Evolutionary conservation across 2,797 vertebrate genomes (phyloP).

Genomic region (Pogonophryne albipinna): DNA sequence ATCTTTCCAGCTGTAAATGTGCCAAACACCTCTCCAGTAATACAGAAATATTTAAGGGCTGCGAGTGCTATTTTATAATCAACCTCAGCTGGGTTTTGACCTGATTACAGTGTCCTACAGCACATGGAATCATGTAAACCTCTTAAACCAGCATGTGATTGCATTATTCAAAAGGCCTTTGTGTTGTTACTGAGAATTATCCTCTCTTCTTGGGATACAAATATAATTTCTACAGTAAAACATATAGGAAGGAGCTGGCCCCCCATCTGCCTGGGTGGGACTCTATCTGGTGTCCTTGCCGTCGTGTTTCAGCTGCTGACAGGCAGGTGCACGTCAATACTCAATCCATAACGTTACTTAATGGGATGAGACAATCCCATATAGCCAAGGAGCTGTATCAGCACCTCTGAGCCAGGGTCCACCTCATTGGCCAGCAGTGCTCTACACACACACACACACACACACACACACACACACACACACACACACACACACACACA

Average conservation of each 20-base stretch:
- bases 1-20: too few relatives aligned
- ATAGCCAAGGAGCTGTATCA: constrained; percentile 59
- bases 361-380: constrained; percentile 72
- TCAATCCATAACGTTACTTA: constrained; percentile 70
- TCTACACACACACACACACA: not conserved
- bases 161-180: constrained; percentile 62
- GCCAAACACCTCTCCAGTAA: too few relatives aligned
- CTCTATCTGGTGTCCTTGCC: constrained; percentile 29
- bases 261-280: not conserved
- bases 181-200: constrained; percentile 28
- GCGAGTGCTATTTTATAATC: too few relatives aligned
- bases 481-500: too few relatives aligned
- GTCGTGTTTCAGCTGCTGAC: constrained; percentile 45
- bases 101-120: too few relatives aligned
- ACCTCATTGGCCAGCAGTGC: constrained; percentile 41
- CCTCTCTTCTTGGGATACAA: not conserved
- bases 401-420: constrained; percentile 54
- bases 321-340: constrained; percentile 65
- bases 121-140: not conserved
- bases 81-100: too few relatives aligned
- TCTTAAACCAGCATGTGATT: not conserved
- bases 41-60: too few relatives aligned
- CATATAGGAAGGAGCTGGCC: not conserved
- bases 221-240: not conserved
- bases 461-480: not conserved